Conservation (phyloP, 2,797 vertebrate species). For the Chrosomus eos region DNA sequence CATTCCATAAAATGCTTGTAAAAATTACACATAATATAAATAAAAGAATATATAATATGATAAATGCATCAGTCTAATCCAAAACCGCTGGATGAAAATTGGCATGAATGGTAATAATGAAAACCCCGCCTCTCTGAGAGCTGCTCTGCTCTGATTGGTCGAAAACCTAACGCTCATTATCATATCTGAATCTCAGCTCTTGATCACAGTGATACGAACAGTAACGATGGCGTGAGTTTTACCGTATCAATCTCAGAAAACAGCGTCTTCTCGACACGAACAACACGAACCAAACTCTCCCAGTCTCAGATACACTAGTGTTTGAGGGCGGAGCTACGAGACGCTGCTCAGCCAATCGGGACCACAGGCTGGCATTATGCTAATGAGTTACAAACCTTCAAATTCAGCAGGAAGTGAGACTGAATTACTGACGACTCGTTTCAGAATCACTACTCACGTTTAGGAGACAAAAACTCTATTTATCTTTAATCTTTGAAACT, state of each 20-base stretch:
- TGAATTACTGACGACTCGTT: neutral
- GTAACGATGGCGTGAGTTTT: neutral
- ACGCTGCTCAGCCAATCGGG: neutral
- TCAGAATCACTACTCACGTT: neutral
- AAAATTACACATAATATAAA: too few species aligned
- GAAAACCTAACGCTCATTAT: neutral
- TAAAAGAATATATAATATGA: too few species aligned
- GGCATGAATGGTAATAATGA: neutral
- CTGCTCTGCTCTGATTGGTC: neutral
- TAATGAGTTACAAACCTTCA: neutral
- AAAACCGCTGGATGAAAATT: neutral
- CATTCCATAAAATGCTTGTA: too few species aligned
- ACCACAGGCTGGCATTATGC: neutral
- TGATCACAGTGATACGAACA: neutral
- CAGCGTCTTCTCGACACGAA: neutral
- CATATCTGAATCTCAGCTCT: neutral
- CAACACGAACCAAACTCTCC: neutral
- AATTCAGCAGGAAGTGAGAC: neutral
- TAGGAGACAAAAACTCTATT: too few species aligned
- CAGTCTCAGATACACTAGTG: neutral
- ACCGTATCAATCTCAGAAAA: neutral
- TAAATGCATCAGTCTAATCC: neutral
- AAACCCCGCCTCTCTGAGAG: neutral
- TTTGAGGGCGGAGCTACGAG: neutral
- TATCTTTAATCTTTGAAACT: too few species aligned